phyloP scores from a whole-genome alignment of 2,113 vertebrate species.

The Uropsilus gracilis region DNA sequence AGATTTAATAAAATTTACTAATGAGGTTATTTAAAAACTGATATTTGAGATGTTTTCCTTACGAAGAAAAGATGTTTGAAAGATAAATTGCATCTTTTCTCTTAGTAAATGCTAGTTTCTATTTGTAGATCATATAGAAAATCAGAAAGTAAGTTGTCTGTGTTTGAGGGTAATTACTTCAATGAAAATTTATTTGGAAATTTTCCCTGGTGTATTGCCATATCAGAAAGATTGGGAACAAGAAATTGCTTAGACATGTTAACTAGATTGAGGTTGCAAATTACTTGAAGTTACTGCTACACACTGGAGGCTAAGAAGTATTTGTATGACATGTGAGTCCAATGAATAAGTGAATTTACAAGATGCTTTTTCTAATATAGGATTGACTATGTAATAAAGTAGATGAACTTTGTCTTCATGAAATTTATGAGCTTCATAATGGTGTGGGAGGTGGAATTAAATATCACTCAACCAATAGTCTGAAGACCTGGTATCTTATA shows the following conservation, averaged over 20 bases:
- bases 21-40: slow-evolving; percentile 58
- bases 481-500: background rate
- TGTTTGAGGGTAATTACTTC: slow-evolving; percentile 73
- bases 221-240: slow-evolving; percentile 72
- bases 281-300: slow-evolving; percentile 48
- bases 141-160: slow-evolving; percentile 61
- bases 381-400: background rate
- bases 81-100: slow-evolving; percentile 71
- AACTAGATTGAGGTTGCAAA: background rate
- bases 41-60: slow-evolving; percentile 45
- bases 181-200: slow-evolving; percentile 67
- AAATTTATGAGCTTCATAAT: background rate
- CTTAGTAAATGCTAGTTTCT: slow-evolving; percentile 54
- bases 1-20: background rate
- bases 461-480: background rate
- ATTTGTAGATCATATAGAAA: slow-evolving; percentile 73
- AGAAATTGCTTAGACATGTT: slow-evolving; percentile 29
- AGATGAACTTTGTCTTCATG: background rate
- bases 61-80: slow-evolving; percentile 35
- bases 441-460: background rate
- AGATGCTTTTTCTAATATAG: background rate
- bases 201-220: slow-evolving; percentile 62
- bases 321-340: background rate
- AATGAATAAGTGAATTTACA: background rate
- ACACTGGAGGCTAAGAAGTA: background rate